phyloP scores from a whole-genome alignment of 2,113 vertebrate genomes.

The Corydoras maculifer region DNA sequence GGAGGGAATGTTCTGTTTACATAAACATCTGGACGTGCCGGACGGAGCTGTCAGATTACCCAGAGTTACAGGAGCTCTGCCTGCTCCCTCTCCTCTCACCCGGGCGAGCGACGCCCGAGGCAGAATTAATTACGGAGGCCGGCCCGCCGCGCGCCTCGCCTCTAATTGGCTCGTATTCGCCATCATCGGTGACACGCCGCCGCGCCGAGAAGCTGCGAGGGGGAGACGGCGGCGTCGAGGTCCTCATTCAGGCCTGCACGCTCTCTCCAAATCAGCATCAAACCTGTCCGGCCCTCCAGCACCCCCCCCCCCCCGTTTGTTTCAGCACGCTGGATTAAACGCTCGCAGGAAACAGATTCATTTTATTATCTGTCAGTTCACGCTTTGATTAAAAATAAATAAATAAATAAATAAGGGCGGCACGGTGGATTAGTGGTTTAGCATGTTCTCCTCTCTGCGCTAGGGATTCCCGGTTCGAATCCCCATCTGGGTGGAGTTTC shows the following conservation, averaged over 20 bases:
- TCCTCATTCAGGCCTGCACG: conserved; percentile 33
- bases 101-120: conserved; percentile 52
- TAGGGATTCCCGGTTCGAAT: too few relatives aligned
- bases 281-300: background rate
- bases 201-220: conserved; percentile 48
- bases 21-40: conserved; percentile 47
- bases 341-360: too few relatives aligned
- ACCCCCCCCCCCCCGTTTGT: too few relatives aligned
- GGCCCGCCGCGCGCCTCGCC: conserved; percentile 51
- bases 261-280: conserved; percentile 40
- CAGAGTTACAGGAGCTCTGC: conserved; percentile 36
- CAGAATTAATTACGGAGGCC: conserved; percentile 61
- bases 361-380: too few relatives aligned
- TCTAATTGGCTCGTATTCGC: conserved; percentile 62
- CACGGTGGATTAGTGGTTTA: too few relatives aligned
- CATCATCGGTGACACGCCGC: conserved; percentile 47
- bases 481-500: background rate
- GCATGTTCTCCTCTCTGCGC: too few relatives aligned
- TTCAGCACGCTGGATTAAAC: too few relatives aligned
- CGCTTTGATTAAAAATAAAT: too few relatives aligned
- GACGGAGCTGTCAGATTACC: conserved; percentile 40
- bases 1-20: conserved; percentile 34
- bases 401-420: too few relatives aligned
- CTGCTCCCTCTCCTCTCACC: conserved; percentile 41
- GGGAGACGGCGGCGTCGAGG: conserved; percentile 42